Evolutionary conservation across 64 coral and sea anemone genomes (phyloP).

Genomic region (Pocillopora damicornis): DNA sequence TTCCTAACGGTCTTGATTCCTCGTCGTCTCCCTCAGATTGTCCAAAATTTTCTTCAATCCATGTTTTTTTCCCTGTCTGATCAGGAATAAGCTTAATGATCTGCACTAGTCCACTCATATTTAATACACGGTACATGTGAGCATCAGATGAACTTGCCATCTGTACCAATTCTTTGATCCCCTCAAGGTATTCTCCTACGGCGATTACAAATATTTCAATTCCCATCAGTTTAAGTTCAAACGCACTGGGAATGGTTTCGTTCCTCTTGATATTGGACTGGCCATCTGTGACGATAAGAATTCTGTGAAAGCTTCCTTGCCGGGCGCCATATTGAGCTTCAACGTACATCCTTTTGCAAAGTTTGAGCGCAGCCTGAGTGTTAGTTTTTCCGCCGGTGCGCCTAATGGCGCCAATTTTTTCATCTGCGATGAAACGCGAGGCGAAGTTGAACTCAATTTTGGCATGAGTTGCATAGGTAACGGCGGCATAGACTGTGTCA

Average conservation of each 20-base stretch:
- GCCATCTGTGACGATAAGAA: constrained; percentile 71
- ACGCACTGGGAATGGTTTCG: constrained; percentile 43
- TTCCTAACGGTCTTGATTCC: neutral
- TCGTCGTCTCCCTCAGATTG: neutral
- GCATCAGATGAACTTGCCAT: constrained; percentile 57
- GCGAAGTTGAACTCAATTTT: constrained; percentile 39
- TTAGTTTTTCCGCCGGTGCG: constrained; percentile 52
- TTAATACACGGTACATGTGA: constrained; percentile 64
- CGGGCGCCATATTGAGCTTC: constrained; percentile 30
- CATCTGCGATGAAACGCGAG: neutral
- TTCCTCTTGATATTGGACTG: constrained; percentile 52
- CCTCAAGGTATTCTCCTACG: constrained; percentile 71
- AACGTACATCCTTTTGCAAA: constrained; percentile 17
- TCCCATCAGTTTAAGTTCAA: constrained; percentile 20
- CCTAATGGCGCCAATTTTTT: constrained; percentile 30
- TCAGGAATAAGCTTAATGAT: constrained; percentile 58
- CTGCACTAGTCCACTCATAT: constrained; percentile 44
- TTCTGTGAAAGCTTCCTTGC: constrained; percentile 33
- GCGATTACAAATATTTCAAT: constrained; percentile 72
- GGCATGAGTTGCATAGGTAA: constrained; percentile 36
- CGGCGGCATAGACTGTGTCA: constrained; percentile 29
- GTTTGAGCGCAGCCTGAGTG: constrained; percentile 30
- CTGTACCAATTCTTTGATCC: constrained; percentile 51
- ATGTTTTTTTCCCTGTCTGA: neutral
- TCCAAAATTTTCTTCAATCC: constrained; percentile 12